Conservation (phyloP, 2,888 invertebrate genomes). For the Agriopis aurantiaria region DNA sequence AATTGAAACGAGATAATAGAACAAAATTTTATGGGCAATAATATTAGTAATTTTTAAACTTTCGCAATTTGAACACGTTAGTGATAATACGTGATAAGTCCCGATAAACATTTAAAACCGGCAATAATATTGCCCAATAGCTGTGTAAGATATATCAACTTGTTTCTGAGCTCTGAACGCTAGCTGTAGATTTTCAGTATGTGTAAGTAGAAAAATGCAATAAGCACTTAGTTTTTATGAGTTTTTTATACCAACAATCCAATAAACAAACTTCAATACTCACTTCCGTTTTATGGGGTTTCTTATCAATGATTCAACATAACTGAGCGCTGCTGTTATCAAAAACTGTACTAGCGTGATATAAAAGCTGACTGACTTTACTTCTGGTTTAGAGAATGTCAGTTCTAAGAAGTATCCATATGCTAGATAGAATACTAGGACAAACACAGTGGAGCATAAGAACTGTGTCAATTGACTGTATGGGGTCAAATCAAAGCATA, state of each 20-base stretch:
- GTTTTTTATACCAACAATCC: neutral
- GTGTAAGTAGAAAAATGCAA: neutral
- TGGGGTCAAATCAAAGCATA: slow-evolving; percentile 91
- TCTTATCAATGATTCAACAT: slow-evolving; percentile 89
- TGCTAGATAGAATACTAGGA: slow-evolving; percentile 94
- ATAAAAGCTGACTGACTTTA: slow-evolving; percentile 96
- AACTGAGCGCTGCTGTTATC: slow-evolving; percentile 93
- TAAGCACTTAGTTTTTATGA: neutral
- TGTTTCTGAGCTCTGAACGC: too few species aligned
- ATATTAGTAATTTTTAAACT: too few species aligned
- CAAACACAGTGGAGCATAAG: slow-evolving; percentile 90
- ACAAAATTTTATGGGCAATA: too few species aligned
- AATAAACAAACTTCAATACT: slow-evolving; percentile 51
- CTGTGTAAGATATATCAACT: too few species aligned
- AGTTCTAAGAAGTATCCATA: slow-evolving; percentile 97
- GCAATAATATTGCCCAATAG: too few species aligned
- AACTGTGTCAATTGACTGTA: slow-evolving; percentile 90
- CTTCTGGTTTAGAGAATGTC: slow-evolving; percentile 96
- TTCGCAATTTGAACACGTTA: too few species aligned
- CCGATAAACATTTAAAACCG: too few species aligned
- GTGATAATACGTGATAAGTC: too few species aligned
- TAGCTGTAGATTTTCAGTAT: neutral
- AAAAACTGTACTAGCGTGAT: slow-evolving; percentile 96
- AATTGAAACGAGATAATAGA: too few species aligned
- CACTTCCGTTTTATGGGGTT: slow-evolving; percentile 87